Conservation (phyloP, 2,113 vertebrate genomes). For the Pampusana beccarii region DNA sequence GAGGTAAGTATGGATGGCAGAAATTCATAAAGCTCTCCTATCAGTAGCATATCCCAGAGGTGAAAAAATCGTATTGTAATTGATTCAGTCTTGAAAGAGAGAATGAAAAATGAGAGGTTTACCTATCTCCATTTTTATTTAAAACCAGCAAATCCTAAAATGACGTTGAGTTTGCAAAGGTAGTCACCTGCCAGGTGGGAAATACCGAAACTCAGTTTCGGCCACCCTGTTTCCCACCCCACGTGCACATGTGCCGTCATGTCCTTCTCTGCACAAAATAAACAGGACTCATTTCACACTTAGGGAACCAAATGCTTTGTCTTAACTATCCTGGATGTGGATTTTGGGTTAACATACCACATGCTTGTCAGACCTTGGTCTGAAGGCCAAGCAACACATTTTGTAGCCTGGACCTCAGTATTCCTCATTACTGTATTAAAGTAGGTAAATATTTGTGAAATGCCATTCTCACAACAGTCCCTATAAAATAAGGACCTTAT, state of each 20-base stretch:
- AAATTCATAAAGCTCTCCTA: conserved; percentile 27
- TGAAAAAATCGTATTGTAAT: conserved; percentile 5
- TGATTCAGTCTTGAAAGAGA: conserved; percentile 5
- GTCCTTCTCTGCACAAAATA: neutral
- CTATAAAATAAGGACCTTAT: neutral
- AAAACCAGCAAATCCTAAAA: neutral
- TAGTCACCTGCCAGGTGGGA: neutral
- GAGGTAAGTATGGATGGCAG: neutral
- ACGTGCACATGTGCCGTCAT: rapidly evolving
- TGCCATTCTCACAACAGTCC: neutral
- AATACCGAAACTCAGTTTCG: neutral
- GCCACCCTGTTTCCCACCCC: neutral
- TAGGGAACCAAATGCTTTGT: neutral
- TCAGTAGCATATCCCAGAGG: neutral
- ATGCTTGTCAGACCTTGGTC: neutral
- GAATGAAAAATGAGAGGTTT: neutral
- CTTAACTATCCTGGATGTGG: neutral
- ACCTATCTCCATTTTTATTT: neutral
- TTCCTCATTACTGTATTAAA: neutral
- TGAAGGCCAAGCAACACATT: neutral
- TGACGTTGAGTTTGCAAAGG: neutral
- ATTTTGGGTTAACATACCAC: rapidly evolving
- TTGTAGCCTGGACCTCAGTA: neutral
- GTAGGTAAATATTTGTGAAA: neutral
- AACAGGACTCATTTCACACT: neutral